A percentile compares a stretch with the other conserved stretches of the same genome.
phyloP scores from a whole-genome alignment of 2,888 invertebrate species.

The Lissocephala sabroskyi region DNA sequence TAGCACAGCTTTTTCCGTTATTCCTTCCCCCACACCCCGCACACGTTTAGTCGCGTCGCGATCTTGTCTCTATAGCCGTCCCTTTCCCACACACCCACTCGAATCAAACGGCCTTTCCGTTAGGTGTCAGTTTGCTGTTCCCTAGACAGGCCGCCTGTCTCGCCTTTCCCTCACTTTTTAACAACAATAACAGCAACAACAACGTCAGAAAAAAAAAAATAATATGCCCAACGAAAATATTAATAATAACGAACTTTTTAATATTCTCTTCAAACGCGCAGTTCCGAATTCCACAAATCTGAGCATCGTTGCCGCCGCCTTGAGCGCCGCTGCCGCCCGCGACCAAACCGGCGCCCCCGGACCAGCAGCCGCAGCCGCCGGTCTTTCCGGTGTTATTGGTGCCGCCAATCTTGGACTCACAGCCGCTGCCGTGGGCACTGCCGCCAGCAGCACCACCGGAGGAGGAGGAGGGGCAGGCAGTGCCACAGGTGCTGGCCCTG shows the following conservation, averaged over 20 bases:
- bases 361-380: neutral
- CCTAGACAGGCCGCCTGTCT: too few relatives aligned
- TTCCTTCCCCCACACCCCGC: neutral
- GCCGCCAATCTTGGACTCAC: slow-evolving; percentile 25
- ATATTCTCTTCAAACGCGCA: too few relatives aligned
- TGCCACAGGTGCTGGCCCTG: slow-evolving; percentile 13
- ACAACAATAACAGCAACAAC: too few relatives aligned
- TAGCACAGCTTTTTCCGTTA: slow-evolving; percentile 26
- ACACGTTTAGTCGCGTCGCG: too few relatives aligned
- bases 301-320: slow-evolving; percentile 55
- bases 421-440: slow-evolving; percentile 11
- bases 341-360: slow-evolving; percentile 13
- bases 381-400: slow-evolving; percentile 5
- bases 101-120: too few relatives aligned
- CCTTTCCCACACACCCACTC: too few relatives aligned
- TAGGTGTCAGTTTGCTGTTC: too few relatives aligned
- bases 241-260: too few relatives aligned
- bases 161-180: too few relatives aligned
- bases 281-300: slow-evolving; percentile 47
- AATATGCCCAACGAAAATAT: too few relatives aligned
- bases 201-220: too few relatives aligned
- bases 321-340: slow-evolving; percentile 55
- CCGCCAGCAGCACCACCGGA: slow-evolving; percentile 32
- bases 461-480: slow-evolving; percentile 10
- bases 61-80: too few relatives aligned